Conservation (phyloP, 2,888 invertebrate species). For the Andrena minutula region DNA sequence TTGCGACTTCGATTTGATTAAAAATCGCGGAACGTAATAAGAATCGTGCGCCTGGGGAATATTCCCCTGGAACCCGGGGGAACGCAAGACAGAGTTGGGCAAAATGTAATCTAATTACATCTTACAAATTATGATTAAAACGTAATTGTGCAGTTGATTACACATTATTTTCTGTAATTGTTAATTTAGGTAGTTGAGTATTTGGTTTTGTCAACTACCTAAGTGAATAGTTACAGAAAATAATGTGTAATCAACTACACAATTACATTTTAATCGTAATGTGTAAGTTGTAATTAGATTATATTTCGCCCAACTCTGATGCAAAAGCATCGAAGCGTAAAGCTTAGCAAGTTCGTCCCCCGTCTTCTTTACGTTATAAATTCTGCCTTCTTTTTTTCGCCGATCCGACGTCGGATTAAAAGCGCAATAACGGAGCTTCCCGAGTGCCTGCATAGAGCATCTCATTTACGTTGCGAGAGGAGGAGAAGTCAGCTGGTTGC, state of each 20-base stretch:
- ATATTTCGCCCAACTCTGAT: no score
- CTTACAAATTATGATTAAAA: no score
- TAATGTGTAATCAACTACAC: no score
- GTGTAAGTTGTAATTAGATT: no score
- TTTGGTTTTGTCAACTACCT: no score
- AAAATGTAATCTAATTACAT: no score
- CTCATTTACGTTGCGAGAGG: slow-evolving; percentile 24
- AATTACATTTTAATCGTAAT: no score
- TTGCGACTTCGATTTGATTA: slow-evolving; percentile 4
- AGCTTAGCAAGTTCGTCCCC: neutral
- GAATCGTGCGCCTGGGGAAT: neutral
- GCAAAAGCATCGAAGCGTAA: slow-evolving; percentile 22
- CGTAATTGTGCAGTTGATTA: no score
- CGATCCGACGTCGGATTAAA: slow-evolving; percentile 24
- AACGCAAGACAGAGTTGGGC: no score
- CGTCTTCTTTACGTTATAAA: slow-evolving; percentile 42
- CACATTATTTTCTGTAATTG: no score
- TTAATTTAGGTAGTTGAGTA: no score
- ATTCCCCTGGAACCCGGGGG: slow-evolving; percentile 6
- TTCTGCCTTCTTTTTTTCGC: slow-evolving; percentile 22
- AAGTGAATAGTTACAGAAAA: no score
- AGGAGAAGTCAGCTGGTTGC: neutral
- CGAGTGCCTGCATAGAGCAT: neutral
- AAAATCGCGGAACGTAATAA: slow-evolving; percentile 2
- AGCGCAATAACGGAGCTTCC: slow-evolving; percentile 40